These are phyloP conservation scores for Drosophila yooni DNA, from an alignment of 2,888 invertebrate genomes.

Conservation along the genomic window DNA sequence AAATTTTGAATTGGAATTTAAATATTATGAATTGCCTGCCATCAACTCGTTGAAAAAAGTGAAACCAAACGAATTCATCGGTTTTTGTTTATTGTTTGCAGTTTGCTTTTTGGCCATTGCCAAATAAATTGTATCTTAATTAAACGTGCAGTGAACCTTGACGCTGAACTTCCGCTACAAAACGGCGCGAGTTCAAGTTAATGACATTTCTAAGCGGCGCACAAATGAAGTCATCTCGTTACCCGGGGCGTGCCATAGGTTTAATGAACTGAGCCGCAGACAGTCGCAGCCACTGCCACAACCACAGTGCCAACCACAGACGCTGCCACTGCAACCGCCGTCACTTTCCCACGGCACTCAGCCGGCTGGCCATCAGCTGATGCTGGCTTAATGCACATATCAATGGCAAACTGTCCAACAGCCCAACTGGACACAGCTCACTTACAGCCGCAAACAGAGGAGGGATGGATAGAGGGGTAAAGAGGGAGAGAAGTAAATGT, in stretches of 20 bases:
- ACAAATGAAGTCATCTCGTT: slow-evolving; percentile 70
- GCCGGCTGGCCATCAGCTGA: slow-evolving; percentile 18
- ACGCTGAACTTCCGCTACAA: slow-evolving; percentile 57
- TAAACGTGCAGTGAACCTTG: slow-evolving; percentile 65
- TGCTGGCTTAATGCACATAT: slow-evolving; percentile 44
- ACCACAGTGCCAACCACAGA: slow-evolving; percentile 15
- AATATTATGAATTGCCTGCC: slow-evolving; percentile 21
- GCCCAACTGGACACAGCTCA: slow-evolving; percentile 18
- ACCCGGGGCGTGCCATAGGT: slow-evolving; percentile 62
- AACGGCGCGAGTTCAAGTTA: slow-evolving; percentile 65
- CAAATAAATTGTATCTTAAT: slow-evolving; percentile 48
- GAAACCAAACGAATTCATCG: slow-evolving; percentile 15
- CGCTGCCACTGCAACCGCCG: slow-evolving; percentile 31
- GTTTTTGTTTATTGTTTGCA: slow-evolving; percentile 12
- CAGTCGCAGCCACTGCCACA: slow-evolving; percentile 13
- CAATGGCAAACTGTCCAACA: slow-evolving; percentile 18
- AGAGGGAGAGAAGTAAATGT: slow-evolving; percentile 38
- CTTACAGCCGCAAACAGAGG: slow-evolving; percentile 3
- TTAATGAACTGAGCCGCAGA: slow-evolving; percentile 63
- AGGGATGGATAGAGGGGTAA: neutral
- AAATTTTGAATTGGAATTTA: neutral
- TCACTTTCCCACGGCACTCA: slow-evolving; percentile 69
- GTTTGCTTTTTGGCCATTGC: slow-evolving; percentile 26
- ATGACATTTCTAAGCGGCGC: slow-evolving; percentile 68
- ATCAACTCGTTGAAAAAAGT: slow-evolving; percentile 9